Conservation (phyloP, 2,888 invertebrate species). For the Spilarctia lutea region DNA sequence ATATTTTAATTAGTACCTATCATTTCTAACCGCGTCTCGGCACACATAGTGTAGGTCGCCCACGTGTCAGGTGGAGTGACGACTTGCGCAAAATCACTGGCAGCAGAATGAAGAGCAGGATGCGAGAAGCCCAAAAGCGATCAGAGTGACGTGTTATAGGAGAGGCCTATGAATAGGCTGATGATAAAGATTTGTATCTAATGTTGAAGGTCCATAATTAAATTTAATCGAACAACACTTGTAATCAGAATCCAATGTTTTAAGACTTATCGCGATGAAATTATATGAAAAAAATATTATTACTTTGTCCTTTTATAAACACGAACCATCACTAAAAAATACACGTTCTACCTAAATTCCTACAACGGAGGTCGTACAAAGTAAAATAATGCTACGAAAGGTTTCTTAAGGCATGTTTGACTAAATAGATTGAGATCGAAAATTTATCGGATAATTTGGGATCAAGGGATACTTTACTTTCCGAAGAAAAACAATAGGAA, state of each 20-base stretch:
- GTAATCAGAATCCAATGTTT: not conserved
- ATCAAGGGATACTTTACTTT: slow-evolving; percentile 25
- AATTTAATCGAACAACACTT: not conserved
- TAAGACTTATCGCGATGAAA: not conserved
- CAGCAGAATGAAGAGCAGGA: too few species aligned
- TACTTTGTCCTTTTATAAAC: not conserved
- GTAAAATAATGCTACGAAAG: slow-evolving; percentile 13
- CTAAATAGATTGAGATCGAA: slow-evolving; percentile 23
- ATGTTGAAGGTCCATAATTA: not conserved
- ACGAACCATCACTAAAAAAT: not conserved
- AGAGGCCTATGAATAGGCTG: too few species aligned
- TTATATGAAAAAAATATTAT: not conserved
- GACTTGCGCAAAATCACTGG: too few species aligned
- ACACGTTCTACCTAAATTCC: not conserved
- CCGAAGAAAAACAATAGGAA: slow-evolving; percentile 32
- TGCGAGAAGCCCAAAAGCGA: too few species aligned
- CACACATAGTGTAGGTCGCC: too few species aligned
- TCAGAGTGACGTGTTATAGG: too few species aligned
- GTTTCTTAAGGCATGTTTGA: slow-evolving; percentile 20
- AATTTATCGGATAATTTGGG: slow-evolving; percentile 33
- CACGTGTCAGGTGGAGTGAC: too few species aligned
- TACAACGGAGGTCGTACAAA: not conserved
- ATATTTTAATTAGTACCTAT: not conserved
- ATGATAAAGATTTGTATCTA: not conserved
- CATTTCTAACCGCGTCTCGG: too few species aligned